Base-by-base conservation (phyloP, 2,797 vertebrate species). In the Eremophila alpestris region DNA sequence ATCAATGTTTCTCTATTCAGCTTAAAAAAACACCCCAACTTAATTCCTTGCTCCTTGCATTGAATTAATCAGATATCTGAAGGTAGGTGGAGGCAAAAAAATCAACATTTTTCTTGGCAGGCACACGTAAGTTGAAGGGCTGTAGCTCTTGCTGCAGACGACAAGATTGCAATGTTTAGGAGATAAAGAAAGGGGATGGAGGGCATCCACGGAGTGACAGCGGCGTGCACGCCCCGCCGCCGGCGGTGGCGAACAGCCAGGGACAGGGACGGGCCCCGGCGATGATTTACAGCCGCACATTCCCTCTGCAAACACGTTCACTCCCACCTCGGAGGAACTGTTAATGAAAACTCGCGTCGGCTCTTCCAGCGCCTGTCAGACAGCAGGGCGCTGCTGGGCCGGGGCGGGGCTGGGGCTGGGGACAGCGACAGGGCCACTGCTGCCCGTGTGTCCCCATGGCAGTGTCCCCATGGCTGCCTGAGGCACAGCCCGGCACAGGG, bases 201-300 rank as follows among this genome's bases (percentile, higher is more conserved):
- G 94, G 91, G 90, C 87, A 45, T 34, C 85, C 4, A 1, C 3
- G 40, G 60, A 82, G 93, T 56, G 75, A 81, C 79, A 76, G 93
- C 78, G 46, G n/a, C 68, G 56, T 45, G 77, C 92, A 85, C 51
- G 51, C 92, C 97, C 95, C 45, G 89, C 96, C 41, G 78, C 89
- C 16, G 51, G 87, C 74, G 62, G 52, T 51, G 82, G 77, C 94
- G 52, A 71, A 56, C 92, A 92, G 86, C 92, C 84, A 94, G 95
- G 70, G 89, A 49, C 43, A 59, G 52, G 93, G 51, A 52, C 74
- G n/a, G 88, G 95, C 58, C 75, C 2, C 38, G 38, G 82, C 5
- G 32, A 65, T 96, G 97, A 96, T 97, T 95, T 97, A 95, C 94
- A 86, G 86, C 68, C 91, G 8, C 84, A 38, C 87, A 16, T 84